Base-by-base conservation (phyloP, 2,888 invertebrate genomes). In the Orthosia cruda region DNA sequence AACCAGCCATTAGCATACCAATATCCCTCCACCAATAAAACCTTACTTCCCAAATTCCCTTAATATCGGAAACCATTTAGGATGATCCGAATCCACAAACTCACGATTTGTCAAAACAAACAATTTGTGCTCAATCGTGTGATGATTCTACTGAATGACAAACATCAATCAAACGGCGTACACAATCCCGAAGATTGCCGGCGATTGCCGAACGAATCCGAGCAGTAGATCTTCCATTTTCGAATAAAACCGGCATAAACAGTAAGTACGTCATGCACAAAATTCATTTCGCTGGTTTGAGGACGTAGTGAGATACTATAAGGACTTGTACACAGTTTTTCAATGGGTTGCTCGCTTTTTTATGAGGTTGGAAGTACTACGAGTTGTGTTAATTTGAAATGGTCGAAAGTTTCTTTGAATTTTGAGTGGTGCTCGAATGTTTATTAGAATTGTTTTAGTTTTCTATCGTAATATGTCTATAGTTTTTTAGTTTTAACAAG, bases 91-190 rank as follows among this genome's bases (percentile, higher is more conserved):
- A 73, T 71, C 63, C 64, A 13, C 20, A 47, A 64, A 12, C 52
- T 58, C 59, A 67, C 61, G 68, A 76, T 74, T 71, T 73, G 71
- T 77, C 58, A 71, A 77, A 74, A 84, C 75, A 86, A 76, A 85
- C 74, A 84, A 79, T 75, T 79, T 75, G 68, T 70, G 71, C n/a
- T 73, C 75, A 86, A 77, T 81, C 71, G 75, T 50, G 65, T 58
- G 72, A 73, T 74, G 74, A 82, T 82, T 77, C 16, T 62, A n/a
- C 74, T 75, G 63, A 73, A 82, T 65, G 83, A 71, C 73, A 80
- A 80, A 82, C 80, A 77, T 77, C 73, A 83, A 85, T 85, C 83
- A 85, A 77, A 70, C 58, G 79, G 18, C 18, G 63, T 67, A 57
- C 68, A 70, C 73, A 81, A 81, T 70, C 64, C 77, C 61, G 76